phyloP scores from a whole-genome alignment of 2,113 vertebrate genomes.

The Pterocles gutturalis region DNA sequence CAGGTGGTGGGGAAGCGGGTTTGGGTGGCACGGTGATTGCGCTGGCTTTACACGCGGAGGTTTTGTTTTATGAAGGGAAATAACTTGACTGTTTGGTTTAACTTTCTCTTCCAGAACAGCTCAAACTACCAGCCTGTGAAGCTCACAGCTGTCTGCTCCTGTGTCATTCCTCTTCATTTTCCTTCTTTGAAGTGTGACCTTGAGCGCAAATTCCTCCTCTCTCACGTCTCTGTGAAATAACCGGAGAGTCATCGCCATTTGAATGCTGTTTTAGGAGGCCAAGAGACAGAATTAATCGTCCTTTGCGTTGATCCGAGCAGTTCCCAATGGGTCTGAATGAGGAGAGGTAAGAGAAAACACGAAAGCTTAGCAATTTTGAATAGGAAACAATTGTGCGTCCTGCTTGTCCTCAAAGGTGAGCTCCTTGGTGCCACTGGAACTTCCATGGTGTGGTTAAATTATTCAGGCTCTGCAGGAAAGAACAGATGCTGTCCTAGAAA shows the following conservation, averaged over 20 bases:
- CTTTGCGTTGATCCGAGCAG: not conserved
- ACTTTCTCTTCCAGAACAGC: not conserved
- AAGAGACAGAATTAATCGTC: not conserved
- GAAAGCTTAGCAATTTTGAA: not conserved
- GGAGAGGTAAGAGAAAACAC: not conserved
- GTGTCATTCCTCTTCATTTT: not conserved
- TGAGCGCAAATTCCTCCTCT: not conserved
- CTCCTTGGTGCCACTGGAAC: not conserved
- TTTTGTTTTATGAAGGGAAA: not conserved
- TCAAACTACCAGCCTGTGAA: not conserved
- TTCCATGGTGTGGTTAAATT: not conserved
- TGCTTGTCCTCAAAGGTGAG: not conserved
- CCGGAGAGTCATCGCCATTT: not conserved
- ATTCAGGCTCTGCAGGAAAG: not conserved
- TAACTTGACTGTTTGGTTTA: not conserved
- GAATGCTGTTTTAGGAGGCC: not conserved
- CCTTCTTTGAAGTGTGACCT: not conserved
- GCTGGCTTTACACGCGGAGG: not conserved
- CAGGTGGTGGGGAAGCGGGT: not conserved
- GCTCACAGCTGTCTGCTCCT: not conserved
- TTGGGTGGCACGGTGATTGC: not conserved
- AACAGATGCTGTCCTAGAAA: slow-evolving; percentile 67
- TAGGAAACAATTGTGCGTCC: fast-evolving
- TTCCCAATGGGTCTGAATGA: not conserved
- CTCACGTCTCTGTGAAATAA: not conserved